These are phyloP conservation scores for Sceliomorpha sp. DNA, from an alignment of 2,888 invertebrate genomes.

Conservation along the genomic window DNA sequence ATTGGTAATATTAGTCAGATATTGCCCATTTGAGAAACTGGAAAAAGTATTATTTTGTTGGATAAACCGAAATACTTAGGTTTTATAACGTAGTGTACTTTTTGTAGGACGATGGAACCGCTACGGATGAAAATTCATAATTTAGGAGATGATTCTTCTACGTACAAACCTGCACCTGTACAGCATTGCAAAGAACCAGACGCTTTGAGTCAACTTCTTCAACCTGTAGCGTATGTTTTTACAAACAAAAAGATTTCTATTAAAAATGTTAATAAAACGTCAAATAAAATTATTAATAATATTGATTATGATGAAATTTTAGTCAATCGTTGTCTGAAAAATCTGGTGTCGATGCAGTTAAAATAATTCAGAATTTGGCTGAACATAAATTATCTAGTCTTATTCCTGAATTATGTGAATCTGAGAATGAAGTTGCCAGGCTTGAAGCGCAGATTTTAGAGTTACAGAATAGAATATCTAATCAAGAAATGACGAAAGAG, in stretches of 20 bases:
- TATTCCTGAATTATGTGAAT: constrained; percentile 71
- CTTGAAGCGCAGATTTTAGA: constrained; percentile 65
- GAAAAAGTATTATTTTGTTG: no score
- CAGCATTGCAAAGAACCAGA: constrained; percentile 63
- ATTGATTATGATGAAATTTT: constrained; percentile 23
- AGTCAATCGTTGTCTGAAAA: constrained; percentile 65
- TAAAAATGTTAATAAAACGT: constrained; percentile 17
- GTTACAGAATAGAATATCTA: constrained; percentile 28
- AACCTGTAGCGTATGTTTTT: constrained; percentile 58
- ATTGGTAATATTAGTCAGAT: constrained; percentile 48
- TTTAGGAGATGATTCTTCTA: constrained; percentile 74
- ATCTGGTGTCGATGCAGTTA: constrained; percentile 61
- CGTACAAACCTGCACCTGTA: constrained; percentile 74
- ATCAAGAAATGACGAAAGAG: no score
- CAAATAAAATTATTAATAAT: background rate
- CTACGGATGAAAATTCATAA: constrained; percentile 75
- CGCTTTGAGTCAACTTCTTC: constrained; percentile 66
- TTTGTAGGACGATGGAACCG: constrained; percentile 58
- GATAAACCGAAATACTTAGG: no score
- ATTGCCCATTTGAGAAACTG: no score
- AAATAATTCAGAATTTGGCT: constrained; percentile 64
- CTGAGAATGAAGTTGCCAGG: constrained; percentile 75
- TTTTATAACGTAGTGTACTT: no score
- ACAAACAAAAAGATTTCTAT: constrained; percentile 74
- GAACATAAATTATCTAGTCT: constrained; percentile 64